These are phyloP conservation scores for Temnopleurus reevesii DNA, from an alignment of 53 echinoderm and acorn worm genomes.

Conservation along the genomic window DNA sequence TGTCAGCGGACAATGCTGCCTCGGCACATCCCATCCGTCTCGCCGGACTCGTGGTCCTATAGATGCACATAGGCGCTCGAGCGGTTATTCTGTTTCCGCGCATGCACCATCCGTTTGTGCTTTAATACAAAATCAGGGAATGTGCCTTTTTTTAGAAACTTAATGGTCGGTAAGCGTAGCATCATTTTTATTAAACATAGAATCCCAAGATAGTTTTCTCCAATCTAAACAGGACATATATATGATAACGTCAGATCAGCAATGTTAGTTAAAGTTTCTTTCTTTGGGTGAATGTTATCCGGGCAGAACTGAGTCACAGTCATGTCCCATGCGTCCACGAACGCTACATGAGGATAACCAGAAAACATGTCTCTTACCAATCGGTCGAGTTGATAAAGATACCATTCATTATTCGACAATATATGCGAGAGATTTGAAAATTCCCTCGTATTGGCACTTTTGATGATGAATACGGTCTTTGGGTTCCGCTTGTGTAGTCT, in stretches of 20 bases:
- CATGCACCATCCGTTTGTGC: too few species aligned
- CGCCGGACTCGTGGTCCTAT: too few species aligned
- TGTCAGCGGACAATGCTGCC: too few species aligned
- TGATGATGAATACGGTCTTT: background rate
- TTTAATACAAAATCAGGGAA: too few species aligned
- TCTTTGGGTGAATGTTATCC: slow-evolving; percentile 4
- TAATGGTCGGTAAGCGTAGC: too few species aligned
- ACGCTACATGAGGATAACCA: background rate
- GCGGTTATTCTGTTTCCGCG: too few species aligned
- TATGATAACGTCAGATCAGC: slow-evolving; percentile 3
- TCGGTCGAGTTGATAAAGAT: slow-evolving; percentile 21
- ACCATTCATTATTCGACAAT: slow-evolving; percentile 45
- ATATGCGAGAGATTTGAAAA: background rate
- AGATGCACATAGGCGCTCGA: too few species aligned
- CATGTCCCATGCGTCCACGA: slow-evolving; percentile 46
- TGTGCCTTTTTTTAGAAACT: too few species aligned
- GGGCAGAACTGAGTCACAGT: background rate
- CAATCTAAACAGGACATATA: background rate
- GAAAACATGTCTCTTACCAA: slow-evolving; percentile 5
- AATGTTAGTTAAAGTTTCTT: background rate
- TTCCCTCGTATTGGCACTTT: slow-evolving; percentile 28
- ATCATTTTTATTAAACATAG: too few species aligned
- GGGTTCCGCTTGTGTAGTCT: slow-evolving; percentile 37
- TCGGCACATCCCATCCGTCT: too few species aligned
- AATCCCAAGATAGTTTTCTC: too few species aligned